Base-by-base conservation (phyloP, 30 jellyfish, hydroid and myxozoan genomes). In the Aurelia sp. region DNA sequence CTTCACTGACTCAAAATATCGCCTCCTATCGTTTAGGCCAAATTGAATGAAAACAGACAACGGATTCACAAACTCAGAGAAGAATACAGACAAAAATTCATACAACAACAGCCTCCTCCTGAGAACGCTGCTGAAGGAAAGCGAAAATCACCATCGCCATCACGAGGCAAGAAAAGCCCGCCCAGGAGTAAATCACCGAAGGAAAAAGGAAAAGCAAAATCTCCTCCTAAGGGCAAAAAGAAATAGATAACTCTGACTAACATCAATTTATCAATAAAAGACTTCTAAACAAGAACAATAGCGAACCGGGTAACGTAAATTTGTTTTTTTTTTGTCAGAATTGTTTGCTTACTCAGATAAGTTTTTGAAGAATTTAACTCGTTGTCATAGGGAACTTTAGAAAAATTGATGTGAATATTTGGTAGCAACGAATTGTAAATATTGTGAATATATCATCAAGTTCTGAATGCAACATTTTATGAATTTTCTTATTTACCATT, bases 71-170 rank as follows among this genome's bases (percentile, higher is more conserved):
- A 57, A 30, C 89, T 76, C 12, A 78, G 96, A 19, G 96, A 88
- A 50, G 68, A 81, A 27, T 88, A 88, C 89, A 60, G 96, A 20
- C 96, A 88, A 71, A 88, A 88, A 51, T 88, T 76, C 41, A 73
- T 88, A 5, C 91, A 88, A 38, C 91, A 88, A 38, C 55, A 7
- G 55, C 96, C 96, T 63, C 88, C 88, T 17, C 87, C 74, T 38
- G 90, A 86, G 20, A 47, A 55, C 17, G 80, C 85, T 35, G 65
- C 82, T 50, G 96, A 77, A 13, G 53, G 61, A 21, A 88, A 88
- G 64, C 66, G 96, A 44, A 88, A 88, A 85, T 67, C 96, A 12
- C 96, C 96, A 58, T 88, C 96, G 27, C 96, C 96, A 5, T 27
- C 68, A 40, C 84, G 96, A 60, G 96, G 96, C 44, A 20, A 87